Evolutionary conservation across 2,888 invertebrate genomes (phyloP), one percentile per base, ranked within the genome.

Genomic region (Euproctis similis): DNA sequence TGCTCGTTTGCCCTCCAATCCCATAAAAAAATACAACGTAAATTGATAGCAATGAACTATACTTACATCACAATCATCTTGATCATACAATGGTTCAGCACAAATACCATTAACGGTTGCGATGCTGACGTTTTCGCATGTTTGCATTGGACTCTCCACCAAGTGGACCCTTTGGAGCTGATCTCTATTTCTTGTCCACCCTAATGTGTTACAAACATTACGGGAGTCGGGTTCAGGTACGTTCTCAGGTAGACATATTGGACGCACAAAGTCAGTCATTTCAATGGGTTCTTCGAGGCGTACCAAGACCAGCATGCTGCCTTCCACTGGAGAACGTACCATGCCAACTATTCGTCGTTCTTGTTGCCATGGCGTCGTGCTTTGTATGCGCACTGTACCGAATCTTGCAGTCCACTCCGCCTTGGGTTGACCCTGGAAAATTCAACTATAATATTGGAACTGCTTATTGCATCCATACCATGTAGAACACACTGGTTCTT

Each of bases 321-420:
- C 95, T 68, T 95, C 95, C 0, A 95, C 93, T 0, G 95, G 95
- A 1, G 94, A 94, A 47, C 94, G 93, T 8, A 94, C 90, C 91
- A 95, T 92, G 14, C 95, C 94, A 3, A 95, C 88, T 28, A 94
- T 91, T 31, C 93, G 86, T 26, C 92, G 85, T 46, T 95, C 92
- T 62, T 94, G 95, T 48, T 94, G 93, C 95, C 95, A 95, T 0
- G 96, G 95, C 0, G 94, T 89, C 1, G 90, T 90, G 36, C 93
- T 91, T 21, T 91, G 89, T 21, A 94, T 86, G 24, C 95, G 87
- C 0, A 93, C 89, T 4, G 89, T 87, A 1, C 94, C 95, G 34
- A 94, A 86, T 45, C 92, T 86, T 0, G 93, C 94, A 12, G 90
- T 88, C 95, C 95, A 95, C 64, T 94, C 93, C 0, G 94, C 93